phyloP scores from a whole-genome alignment of 2,113 vertebrate species.

The Bothrops jararaca region DNA sequence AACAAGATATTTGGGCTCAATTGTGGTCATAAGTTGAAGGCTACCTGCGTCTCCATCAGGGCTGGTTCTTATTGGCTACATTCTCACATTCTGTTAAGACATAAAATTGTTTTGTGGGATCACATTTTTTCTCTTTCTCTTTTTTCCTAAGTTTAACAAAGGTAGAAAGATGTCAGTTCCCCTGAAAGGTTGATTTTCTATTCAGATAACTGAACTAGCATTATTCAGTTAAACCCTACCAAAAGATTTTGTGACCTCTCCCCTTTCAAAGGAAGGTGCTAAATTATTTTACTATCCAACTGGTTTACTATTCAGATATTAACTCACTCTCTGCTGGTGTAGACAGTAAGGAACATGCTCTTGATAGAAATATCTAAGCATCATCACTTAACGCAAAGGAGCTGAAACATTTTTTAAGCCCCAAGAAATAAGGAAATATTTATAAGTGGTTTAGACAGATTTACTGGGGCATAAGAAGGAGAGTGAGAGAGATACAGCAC shows the following conservation, averaged over 20 bases:
- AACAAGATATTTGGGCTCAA: neutral
- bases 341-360: neutral
- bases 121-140: neutral
- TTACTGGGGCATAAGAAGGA: neutral
- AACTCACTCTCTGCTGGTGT: neutral
- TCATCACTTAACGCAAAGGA: neutral
- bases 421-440: neutral
- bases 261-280: neutral
- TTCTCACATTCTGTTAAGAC: neutral
- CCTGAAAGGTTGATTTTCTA: neutral
- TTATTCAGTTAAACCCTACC: neutral
- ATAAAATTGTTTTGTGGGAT: neutral
- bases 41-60: neutral
- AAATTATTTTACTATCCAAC: neutral
- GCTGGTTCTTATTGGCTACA: neutral
- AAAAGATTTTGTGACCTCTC: neutral
- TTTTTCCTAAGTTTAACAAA: neutral
- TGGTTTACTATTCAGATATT: neutral
- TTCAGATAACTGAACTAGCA: neutral
- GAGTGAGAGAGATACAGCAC: neutral
- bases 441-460: neutral
- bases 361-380: neutral
- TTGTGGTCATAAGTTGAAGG: neutral
- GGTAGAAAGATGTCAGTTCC: neutral
- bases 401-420: neutral